Base-by-base conservation (phyloP, 2,888 invertebrate species). In the Criorhina ranunculi region DNA sequence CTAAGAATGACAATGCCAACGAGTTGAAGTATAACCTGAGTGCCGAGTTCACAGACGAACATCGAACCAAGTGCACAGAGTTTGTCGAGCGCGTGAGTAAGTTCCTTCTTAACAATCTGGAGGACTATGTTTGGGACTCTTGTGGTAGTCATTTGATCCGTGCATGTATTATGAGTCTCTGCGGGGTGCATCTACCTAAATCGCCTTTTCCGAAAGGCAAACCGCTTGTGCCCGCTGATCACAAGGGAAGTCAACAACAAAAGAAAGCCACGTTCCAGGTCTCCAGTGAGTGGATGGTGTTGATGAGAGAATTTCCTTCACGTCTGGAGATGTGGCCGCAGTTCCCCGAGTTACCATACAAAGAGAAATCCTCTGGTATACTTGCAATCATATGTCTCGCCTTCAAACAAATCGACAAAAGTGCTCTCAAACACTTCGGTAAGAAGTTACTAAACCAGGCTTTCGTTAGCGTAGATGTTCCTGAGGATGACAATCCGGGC, bases 61-160 rank as follows among this genome's bases (percentile, higher is more conserved):
- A 94, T 81, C 89, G 93, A n/a, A 88, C 92, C 35, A 92, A 92
- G 51, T 96, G 95, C 87, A 92, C 93, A 1, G 92, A 94, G 9
- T 96, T 95, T 89, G 94, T 95, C 0, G 86, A 95, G 11, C 96
- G 95, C 90, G 92, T 96, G 3, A 94, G 95, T 78, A 95, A 94
- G 92, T 97, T 96, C 91, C 93, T 95, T 19, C 91, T 96, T 0
- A 97, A 97, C 90, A 97, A 97, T 92, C 92, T 96, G 76, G 97
- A 97, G 90, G 97, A 97, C 89, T 97, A 95, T 88, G 93, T 96
- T 0, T 95, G 95, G 94, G 96, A 97, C 89, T 92, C 92, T 0
- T 96, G 95, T 87, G 96, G 95, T 0, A 96, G 95, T 91, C 95
- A 96, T 88, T 94, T 97, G 5, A 92, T 97, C 86, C 93, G 97